Evolutionary conservation across 2,113 vertebrate species (phyloP), one percentile per base, ranked within the genome.

Genomic region (Oxygymnocypris stewartii): DNA sequence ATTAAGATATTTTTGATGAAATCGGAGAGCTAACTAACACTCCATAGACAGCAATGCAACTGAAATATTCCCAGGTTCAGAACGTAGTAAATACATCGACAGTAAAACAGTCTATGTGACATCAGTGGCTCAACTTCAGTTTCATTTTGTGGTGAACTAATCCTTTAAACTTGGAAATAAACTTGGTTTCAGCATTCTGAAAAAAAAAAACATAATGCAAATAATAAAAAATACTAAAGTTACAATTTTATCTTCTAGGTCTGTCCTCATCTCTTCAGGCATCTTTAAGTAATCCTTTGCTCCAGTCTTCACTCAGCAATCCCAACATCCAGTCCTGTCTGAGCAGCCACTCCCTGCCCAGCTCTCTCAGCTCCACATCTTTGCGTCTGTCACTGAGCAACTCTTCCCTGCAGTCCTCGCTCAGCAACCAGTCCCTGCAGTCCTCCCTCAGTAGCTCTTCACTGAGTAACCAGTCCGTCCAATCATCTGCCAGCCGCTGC

Each of bases 381-480:
- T 89, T 96, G 87, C 94, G 95, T 84, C 92, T 94, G 84, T 96
- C 96, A 87, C 95, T 96, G 86, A 96, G 95, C 92, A 96, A 96
- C 11, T 95, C 95, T 87, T 96, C 96, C 89, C 94, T 96, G 37
- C 94, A 96, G 83, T 91, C 91, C 10, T 91, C 90, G 14, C 88
- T 90, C 84, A 92, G 92, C 78, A 91, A 85, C 89, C 90, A 93
- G 63, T 95, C 95, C 11, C 95, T 96, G 47, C 95, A 94, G 85
- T 94, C 94, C 76, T 96, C 95, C 88, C 95, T 96, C 67, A 95
- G 95, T 85, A 95, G 95, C 91, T 96, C 95, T 76, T 95, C 96
- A 4, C 92, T 96, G 67, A 94, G 95, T 90, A 95, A 91, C 90
- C 95, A 94, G 23, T 94, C 95, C 87, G 88, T 96, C 89, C 93